Evolutionary conservation across 1,140 invertebrate species (phyloP).

Genomic region (Meloidogyne hapla): DNA sequence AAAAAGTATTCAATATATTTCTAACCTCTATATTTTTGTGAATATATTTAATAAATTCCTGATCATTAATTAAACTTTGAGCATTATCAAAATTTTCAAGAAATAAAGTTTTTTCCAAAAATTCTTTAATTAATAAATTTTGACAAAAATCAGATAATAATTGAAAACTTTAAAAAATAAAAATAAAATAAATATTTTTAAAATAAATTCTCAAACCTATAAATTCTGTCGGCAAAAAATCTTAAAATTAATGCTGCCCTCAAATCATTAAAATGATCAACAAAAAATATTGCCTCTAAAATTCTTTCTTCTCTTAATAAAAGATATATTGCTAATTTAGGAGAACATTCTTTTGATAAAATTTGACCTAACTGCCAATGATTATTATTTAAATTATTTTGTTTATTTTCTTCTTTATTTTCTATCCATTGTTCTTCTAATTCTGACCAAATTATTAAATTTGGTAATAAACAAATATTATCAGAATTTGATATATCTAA

Average conservation of each 20-base stretch:
- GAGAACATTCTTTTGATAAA: conserved; percentile 1
- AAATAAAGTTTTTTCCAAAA: conserved; percentile 16
- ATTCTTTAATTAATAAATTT: background rate
- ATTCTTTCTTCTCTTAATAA: conserved; percentile 13
- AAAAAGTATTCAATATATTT: no score
- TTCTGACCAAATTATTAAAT: conserved; percentile 20
- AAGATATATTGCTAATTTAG: conserved; percentile 14
- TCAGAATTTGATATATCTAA: background rate
- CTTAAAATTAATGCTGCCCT: conserved; percentile 6
- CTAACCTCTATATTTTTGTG: background rate
- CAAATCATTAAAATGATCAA: conserved; percentile 21
- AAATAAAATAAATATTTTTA: background rate
- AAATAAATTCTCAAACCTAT: background rate
- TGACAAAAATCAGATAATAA: conserved; percentile 16
- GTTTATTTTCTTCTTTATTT: conserved; percentile 1
- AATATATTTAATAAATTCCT: background rate
- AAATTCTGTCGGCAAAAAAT: conserved; percentile 9
- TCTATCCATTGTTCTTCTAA: conserved; percentile 7
- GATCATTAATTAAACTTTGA: background rate
- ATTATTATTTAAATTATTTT: background rate
- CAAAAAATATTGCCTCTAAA: conserved; percentile 20
- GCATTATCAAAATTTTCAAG: background rate
- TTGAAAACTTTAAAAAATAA: background rate
- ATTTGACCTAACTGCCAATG: conserved; percentile 12
- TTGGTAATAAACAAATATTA: conserved; percentile 6